Evolutionary conservation across 2,888 invertebrate species (phyloP), one percentile per base, ranked within the genome.

Genomic region (Coronaproctus castanopsis): DNA sequence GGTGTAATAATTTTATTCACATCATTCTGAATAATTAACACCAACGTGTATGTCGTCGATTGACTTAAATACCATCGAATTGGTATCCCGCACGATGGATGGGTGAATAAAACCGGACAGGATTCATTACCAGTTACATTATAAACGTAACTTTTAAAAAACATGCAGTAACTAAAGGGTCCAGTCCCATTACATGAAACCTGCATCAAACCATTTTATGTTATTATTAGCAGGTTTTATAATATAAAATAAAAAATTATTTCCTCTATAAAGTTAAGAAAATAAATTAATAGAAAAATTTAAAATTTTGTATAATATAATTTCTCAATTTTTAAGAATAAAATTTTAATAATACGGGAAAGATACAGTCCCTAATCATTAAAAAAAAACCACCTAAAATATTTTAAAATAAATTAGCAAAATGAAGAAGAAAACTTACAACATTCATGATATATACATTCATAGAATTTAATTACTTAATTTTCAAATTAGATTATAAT

Each of bases 21-120:
- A 63, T 85, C 82, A 72, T 91, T 91, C 61, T 79, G 77, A 22
- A 91, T 76, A 50, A 89, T 78, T 54, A 88, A 80, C 18, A 89
- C 72, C n/a, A 88, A 78, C 0, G 87, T 85, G 68, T 86, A 83
- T 61, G 79, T 79, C 48, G 81, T 78, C n/a, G 80, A 76, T 52
- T 79, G 78, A 1, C 78, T 73, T 67, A 87, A 84, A 68, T 83
- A 88, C 65, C 83, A 82, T 0, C 76, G 72, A 24, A 85, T 74
- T 0, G 75, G 73, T 67, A 86, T 83, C 48, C 78, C 74, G 66
- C 84, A 85, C 20, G 49, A 52, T 19, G 53, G n/a, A 52, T 58
- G 36, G 50, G 52, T 59, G 23, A 24, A 62, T 0, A 65, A 63
- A 2, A 60, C 58, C n/a, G 21, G 19, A 66, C 89, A 89, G 0